Base-by-base conservation (phyloP, 1,140 invertebrate genomes). In the Globodera rostochiensis region DNA sequence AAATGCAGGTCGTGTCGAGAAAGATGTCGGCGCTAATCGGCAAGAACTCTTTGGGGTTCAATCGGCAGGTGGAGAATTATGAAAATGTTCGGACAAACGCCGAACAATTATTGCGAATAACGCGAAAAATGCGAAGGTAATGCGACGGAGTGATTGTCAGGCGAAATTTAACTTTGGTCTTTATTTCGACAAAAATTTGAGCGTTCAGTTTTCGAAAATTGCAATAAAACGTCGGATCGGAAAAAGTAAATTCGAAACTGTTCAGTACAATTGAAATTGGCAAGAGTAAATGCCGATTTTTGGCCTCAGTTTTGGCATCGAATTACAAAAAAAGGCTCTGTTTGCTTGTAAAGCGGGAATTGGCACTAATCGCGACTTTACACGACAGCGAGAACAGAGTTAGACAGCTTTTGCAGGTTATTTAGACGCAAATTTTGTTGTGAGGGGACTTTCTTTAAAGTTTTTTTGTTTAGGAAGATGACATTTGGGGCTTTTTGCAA, bases 401-500 rank as follows among this genome's bases (percentile, higher is more conserved):
- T 6, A 50, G 79, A 60, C 83, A 86, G 46, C 82, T 87, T 4
- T 80, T 87, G 21, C 21, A 77, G 70, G 85, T 85, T n/a, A 25
- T 49, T 83, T 53, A 6, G 15, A 15, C 57, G 50, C 84, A 85
- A 7, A 36, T 36, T 36, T 80, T 87, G 50, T 19, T 73, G 53
- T 36, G 36, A 36, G 36, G 36, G 36, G 2, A 36, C 2, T 36
- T 80, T 85, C 25, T n/a, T 69, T 36, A 36, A 11, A 70, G 15
- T 6, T 67, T 36, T 75, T 84, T 60, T 7, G 36, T 85, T 87
- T 67, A 86, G 85, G 77, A 84, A 57, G 88, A 86, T 11, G 82
- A 88, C 36, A 86, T 89, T 77, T 86, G 85, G 19, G n/a, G 73
- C 15, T 87, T 87, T 53, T 85, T 88, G 66, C 71, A 76, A 74